Evolutionary conservation across 2,888 invertebrate species (phyloP), one percentile per base, ranked within the genome.

Genomic region (Clostera curtula): DNA sequence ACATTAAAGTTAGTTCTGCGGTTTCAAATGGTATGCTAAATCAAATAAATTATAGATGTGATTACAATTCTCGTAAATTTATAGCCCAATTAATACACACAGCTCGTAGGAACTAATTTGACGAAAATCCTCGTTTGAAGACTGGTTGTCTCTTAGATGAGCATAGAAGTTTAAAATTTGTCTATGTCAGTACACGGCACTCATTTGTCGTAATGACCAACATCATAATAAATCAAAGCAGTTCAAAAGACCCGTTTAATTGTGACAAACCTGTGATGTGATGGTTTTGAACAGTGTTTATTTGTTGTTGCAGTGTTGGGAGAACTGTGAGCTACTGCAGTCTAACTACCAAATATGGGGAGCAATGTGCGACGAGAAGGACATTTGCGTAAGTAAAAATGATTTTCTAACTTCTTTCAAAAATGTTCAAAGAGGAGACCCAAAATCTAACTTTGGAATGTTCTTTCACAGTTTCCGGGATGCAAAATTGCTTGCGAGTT

Each of bases 331-430:
- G 64, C 83, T 89, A 47, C 86, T 90, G 40, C 89, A 90, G 67
- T 89, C 89, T 22, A 90, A 90, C 73, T 90, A 88, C 68, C 87
- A 88, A 75, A 86, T 89, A 19, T 90, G 90, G 90, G 89, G 89
- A 24, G 87, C 89, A 38, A 88, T 90, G 64, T 90, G 90, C 65
- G 86, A 88, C 49, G 89, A 89, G 51, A 88, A 87, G 57, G 89
- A 89, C 59, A 89, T 90, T 66, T 90, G 90, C 66, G 90, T 90
- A 86, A 89, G 90, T 90, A 31, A 17, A 24, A 4, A 24, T 9
- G 19, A 63, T 4, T 14, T 6, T 19, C 29, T 16, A 5, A 9
- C 21, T 10, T 5, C 19, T 16, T 14, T 12, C 21, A 11, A 22
- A 8, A 20, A 12, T 6, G 18, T 12, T 11, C n/a, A 12, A 5